Evolutionary conservation across 1,140 invertebrate genomes (phyloP), one percentile per base, ranked within the genome.

Genomic region (Neotoxoptera formosana): DNA sequence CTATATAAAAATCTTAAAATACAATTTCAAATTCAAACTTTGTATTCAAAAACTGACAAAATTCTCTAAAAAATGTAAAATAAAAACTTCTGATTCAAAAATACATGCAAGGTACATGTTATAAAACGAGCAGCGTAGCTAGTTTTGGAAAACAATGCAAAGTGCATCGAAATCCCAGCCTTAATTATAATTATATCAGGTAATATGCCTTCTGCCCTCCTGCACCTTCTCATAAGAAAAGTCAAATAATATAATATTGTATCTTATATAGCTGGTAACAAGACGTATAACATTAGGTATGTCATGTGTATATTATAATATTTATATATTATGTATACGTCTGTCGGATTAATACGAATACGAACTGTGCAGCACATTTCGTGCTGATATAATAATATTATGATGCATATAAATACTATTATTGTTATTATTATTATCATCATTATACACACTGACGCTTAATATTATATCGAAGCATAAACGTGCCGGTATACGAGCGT

Each of bases 381-480:
- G n/a, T 67, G 60, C 30, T 67, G n/a, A 67, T 67, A 67, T 67
- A 67, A n/a, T 76, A 76, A n/a, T n/a, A 76, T 76, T n/a, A 67
- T 30, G 17, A n/a, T 6, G 60, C n/a, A 76, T 17, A 76, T 17
- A 17, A 41, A n/a, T 76, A 76, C 30, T n/a, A 60, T 53, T 53
- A 53, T 53, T 53, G 7, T 53, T 23, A 23, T 23, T 56, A 56
- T 60, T 60, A 41, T 41, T 83, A 83, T 56, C 20, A 41, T 83
- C 21, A 83, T 41, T 41, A 83, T 41, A 41, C 8, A 41, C 81
- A 36, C 8, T 21, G 36, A 83, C 21, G 34, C 21, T 34, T 83
- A 9, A 76, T 76, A 76, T n/a, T 76, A 76, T 76, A 76, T 76
- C 60, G 14, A 76, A 76, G 4, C 14, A n/a, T 9, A 76, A 76